Conservation (phyloP, 2,113 vertebrate genomes). For the Pundamilia nyererei region DNA sequence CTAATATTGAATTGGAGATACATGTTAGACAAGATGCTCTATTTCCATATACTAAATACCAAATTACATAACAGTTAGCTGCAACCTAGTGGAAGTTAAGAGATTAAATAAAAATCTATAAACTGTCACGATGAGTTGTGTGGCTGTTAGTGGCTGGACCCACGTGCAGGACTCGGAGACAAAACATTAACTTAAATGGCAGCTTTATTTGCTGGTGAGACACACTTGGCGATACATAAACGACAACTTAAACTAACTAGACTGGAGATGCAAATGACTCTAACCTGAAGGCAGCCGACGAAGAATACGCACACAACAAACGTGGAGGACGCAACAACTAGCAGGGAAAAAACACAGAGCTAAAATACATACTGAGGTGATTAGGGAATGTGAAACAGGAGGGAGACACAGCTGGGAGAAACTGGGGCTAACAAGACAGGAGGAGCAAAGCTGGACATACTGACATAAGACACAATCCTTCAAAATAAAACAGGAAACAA, state of each 20-base stretch:
- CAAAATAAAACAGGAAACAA: neutral
- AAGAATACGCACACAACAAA: neutral
- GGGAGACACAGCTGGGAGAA: neutral
- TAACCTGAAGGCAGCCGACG: accelerated
- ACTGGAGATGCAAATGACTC: neutral
- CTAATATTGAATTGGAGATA: neutral
- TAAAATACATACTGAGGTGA: neutral
- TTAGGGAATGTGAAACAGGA: neutral
- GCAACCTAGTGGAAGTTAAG: neutral
- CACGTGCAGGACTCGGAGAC: accelerated
- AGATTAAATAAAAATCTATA: neutral
- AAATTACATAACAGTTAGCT: neutral
- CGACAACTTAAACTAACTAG: too few relatives aligned
- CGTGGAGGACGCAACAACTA: accelerated
- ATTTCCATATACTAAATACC: neutral
- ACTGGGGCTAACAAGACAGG: neutral
- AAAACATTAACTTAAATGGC: neutral
- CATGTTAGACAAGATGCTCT: neutral
- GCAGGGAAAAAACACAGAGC: neutral
- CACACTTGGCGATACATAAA: neutral
- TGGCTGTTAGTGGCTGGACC: too few relatives aligned
- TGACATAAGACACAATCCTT: neutral
- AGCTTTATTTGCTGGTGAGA: neutral
- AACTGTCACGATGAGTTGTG: too few relatives aligned
- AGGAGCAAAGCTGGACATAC: neutral